Conservation (phyloP, 2,888 invertebrate species). For the Cephus pygmeus region DNA sequence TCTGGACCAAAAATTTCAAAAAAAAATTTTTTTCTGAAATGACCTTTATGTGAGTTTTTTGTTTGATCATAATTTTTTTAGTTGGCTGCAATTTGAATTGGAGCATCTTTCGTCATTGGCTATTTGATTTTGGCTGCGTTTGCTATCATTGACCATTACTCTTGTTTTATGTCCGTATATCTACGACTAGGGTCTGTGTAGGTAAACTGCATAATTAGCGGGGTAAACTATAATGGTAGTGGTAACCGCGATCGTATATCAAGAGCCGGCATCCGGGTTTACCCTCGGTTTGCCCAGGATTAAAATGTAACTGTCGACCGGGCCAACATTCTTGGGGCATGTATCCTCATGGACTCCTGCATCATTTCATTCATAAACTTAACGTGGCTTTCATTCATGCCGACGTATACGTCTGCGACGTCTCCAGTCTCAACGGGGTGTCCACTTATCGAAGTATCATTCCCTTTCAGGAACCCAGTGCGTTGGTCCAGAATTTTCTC, state of each 20-base stretch:
- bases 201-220: conserved; percentile 33
- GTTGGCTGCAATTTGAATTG: background rate
- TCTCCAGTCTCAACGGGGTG: conserved; percentile 30
- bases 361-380: conserved; percentile 30
- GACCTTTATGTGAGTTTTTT: background rate
- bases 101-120: background rate
- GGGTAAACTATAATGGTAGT: conserved; percentile 37
- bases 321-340: conserved; percentile 19
- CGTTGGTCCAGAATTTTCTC: background rate
- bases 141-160: background rate
- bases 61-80: background rate
- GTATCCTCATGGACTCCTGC: conserved; percentile 14
- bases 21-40: too few species aligned
- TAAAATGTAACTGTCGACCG: conserved; percentile 10
- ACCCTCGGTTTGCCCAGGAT: conserved; percentile 21
- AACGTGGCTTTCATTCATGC: conserved; percentile 23
- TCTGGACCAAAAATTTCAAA: background rate
- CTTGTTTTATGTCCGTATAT: conserved; percentile 3
- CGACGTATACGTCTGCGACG: conserved; percentile 15
- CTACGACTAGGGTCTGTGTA: conserved; percentile 18
- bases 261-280: conserved; percentile 40
- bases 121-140: background rate
- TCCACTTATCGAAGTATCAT: conserved; percentile 18
- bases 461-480: background rate
- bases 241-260: conserved; percentile 31